These are phyloP conservation scores for Phymastichus coffea DNA, from an alignment of 1,140 invertebrate species.

Conservation along the genomic window DNA sequence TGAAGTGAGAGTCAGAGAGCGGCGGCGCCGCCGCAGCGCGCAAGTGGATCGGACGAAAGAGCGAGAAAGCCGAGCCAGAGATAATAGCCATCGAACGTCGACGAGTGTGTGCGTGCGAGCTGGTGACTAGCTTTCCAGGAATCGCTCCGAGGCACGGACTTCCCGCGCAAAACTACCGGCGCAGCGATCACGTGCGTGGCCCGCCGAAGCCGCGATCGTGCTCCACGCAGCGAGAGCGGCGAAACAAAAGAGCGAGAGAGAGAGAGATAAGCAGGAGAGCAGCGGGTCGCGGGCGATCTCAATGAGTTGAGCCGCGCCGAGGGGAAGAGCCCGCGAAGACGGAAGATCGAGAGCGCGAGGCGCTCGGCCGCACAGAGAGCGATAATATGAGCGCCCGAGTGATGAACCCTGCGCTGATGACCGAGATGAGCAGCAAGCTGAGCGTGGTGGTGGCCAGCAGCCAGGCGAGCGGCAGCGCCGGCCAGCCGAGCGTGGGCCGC, in stretches of 20 bases:
- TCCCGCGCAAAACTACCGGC: not conserved
- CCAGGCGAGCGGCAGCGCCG: not conserved
- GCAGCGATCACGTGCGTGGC: not conserved
- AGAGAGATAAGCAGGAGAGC: not conserved
- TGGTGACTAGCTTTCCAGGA: no score
- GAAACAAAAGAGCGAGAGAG: not conserved
- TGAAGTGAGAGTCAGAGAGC: not conserved
- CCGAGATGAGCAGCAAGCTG: slow-evolving; percentile 51
- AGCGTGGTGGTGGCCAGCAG: slow-evolving; percentile 8
- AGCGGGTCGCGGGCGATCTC: not conserved
- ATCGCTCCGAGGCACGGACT: not conserved
- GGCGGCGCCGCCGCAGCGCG: not conserved
- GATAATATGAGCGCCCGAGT: slow-evolving; percentile 56
- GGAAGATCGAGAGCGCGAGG: no score
- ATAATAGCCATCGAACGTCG: not conserved
- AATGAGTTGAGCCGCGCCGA: not conserved
- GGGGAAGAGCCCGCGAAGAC: no score
- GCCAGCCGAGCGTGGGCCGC: slow-evolving; percentile 11
- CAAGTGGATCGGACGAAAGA: not conserved
- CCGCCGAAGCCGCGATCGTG: not conserved
- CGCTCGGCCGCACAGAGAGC: not conserved
- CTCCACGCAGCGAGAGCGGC: not conserved
- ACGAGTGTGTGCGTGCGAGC: slow-evolving; percentile 3
- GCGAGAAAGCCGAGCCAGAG: not conserved
- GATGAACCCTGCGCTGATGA: slow-evolving; percentile 56